These are phyloP conservation scores for Calidris pygmaea DNA, from an alignment of 2,113 vertebrate genomes.

Conservation along the genomic window DNA sequence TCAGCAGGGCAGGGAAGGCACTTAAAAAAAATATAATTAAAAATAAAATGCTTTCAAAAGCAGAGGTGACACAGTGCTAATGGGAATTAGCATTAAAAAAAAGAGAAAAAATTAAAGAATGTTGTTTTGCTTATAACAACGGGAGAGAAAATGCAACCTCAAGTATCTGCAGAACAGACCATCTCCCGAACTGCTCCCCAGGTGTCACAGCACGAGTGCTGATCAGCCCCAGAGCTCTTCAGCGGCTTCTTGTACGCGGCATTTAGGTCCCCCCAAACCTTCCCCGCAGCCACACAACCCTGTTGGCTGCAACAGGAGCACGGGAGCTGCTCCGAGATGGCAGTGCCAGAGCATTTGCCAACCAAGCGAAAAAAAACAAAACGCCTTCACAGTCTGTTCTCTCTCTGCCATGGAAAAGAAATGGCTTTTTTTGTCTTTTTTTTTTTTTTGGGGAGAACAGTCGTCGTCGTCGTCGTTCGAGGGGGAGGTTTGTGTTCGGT, in stretches of 20 bases:
- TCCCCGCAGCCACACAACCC: not conserved
- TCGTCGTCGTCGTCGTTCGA: too few species aligned
- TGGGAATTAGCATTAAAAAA: not conserved
- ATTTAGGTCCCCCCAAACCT: not conserved
- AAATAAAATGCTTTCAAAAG: not conserved
- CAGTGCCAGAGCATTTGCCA: not conserved
- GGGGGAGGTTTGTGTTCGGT: too few species aligned
- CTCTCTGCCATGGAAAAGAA: not conserved
- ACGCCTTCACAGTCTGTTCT: not conserved
- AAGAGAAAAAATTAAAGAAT: not conserved
- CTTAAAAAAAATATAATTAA: not conserved
- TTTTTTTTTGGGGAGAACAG: too few species aligned
- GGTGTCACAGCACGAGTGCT: not conserved
- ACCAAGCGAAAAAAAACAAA: not conserved
- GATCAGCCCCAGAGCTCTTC: not conserved
- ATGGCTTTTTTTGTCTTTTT: not conserved
- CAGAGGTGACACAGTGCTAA: not conserved
- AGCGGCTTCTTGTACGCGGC: not conserved
- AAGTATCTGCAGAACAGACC: not conserved
- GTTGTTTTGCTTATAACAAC: not conserved
- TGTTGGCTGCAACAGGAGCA: not conserved
- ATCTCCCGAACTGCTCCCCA: not conserved
- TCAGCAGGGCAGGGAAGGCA: not conserved
- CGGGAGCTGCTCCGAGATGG: fast-evolving
- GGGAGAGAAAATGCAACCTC: not conserved